Evolutionary conservation across 2,797 vertebrate species (phyloP).

Genomic region (Naso thynnoides): DNA sequence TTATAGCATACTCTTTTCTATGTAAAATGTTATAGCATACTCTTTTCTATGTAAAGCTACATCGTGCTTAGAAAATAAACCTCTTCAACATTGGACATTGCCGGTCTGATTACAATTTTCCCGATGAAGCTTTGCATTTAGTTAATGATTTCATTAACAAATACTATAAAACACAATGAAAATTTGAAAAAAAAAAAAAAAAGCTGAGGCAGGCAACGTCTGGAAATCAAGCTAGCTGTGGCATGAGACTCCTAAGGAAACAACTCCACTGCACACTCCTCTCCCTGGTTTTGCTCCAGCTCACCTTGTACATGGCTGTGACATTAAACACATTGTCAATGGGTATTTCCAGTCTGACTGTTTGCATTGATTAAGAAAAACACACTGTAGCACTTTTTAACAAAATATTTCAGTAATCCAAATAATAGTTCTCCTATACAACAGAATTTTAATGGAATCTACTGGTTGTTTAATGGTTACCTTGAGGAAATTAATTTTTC

Average conservation of each 20-base stretch:
- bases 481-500: slow-evolving; percentile 20
- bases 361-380: slow-evolving; percentile 5
- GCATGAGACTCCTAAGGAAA: no score
- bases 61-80: no score
- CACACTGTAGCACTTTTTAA: slow-evolving; percentile 10
- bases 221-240: no score
- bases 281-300: no score
- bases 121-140: background rate
- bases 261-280: no score
- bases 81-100: background rate
- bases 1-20: no score
- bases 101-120: background rate
- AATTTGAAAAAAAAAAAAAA: no score
- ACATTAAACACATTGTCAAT: no score
- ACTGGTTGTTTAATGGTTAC: slow-evolving; percentile 10
- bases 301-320: no score
- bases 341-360: background rate
- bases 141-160: background rate
- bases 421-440: slow-evolving; percentile 4
- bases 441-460: slow-evolving; percentile 11
- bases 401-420: background rate
- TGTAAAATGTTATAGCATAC: no score
- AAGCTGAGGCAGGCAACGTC: no score
- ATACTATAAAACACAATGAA: background rate
- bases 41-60: no score